Conservation (phyloP, 2,113 vertebrate species). For the Benitochromis conjunctus region DNA sequence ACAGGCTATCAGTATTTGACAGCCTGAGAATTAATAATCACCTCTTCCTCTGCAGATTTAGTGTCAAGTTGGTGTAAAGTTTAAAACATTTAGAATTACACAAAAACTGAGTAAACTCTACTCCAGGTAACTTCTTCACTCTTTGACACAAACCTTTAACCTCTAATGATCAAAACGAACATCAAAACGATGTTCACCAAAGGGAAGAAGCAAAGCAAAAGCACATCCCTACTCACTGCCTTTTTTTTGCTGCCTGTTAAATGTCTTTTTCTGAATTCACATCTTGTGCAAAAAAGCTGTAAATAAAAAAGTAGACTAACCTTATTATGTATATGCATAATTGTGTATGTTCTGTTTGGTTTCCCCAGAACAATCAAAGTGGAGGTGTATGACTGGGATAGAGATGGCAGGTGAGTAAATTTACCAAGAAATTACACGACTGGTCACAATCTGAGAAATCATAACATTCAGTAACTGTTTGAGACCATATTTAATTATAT, state of each 20-base stretch:
- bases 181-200: neutral
- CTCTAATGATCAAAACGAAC: neutral
- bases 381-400: constrained; percentile 94
- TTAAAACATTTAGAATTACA: neutral
- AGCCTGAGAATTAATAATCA: neutral
- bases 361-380: constrained; percentile 89
- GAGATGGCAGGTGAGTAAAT: constrained; percentile 85
- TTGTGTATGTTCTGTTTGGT: neutral
- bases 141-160: neutral
- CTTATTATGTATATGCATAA: neutral
- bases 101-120: neutral
- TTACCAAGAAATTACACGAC: neutral
- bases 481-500: neutral
- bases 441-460: neutral
- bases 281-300: neutral
- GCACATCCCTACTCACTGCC: no score
- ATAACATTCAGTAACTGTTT: neutral
- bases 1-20: neutral
- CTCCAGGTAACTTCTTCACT: neutral
- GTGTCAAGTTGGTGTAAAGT: neutral
- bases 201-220: neutral
- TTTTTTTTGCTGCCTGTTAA: neutral
- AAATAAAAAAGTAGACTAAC: neutral
- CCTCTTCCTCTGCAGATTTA: neutral
- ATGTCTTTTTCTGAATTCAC: neutral